Evolutionary conservation across 2,888 invertebrate species (phyloP).

Genomic region (Parnassius smintheus): DNA sequence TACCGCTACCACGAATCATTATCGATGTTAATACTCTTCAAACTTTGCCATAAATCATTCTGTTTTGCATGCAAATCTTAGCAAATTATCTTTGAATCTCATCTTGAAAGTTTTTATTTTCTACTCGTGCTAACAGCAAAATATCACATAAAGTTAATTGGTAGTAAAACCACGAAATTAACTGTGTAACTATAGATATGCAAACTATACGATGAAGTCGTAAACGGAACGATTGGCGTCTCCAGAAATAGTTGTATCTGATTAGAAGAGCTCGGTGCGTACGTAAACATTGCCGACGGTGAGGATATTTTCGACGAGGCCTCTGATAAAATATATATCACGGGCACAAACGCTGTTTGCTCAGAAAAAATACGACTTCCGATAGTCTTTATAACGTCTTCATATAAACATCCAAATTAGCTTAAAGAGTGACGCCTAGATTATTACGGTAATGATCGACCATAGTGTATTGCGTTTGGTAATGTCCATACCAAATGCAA

Average conservation of each 20-base stretch:
- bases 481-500: no score
- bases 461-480: no score
- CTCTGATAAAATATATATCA: conserved; percentile 16
- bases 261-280: conserved; percentile 20
- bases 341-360: neutral
- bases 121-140: neutral
- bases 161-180: conserved; percentile 10
- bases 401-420: no score
- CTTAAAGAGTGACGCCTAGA: no score
- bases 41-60: neutral
- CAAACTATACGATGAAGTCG: conserved; percentile 12
- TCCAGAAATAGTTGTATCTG: conserved; percentile 22
- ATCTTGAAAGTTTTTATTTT: neutral
- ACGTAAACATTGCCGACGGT: conserved; percentile 18
- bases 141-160: conserved; percentile 16
- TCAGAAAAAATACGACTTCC: neutral
- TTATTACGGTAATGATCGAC: no score
- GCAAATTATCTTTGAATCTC: no score
- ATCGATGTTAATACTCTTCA: no score
- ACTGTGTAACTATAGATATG: conserved; percentile 15
- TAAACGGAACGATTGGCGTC: conserved; percentile 21
- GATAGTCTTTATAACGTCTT: no score
- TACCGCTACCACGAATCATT: no score
- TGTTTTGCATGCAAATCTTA: no score
- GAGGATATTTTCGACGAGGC: conserved; percentile 7